Base-by-base conservation (phyloP, 92 coral and sea anemone genomes). In the Parazoanthus atlanticus region DNA sequence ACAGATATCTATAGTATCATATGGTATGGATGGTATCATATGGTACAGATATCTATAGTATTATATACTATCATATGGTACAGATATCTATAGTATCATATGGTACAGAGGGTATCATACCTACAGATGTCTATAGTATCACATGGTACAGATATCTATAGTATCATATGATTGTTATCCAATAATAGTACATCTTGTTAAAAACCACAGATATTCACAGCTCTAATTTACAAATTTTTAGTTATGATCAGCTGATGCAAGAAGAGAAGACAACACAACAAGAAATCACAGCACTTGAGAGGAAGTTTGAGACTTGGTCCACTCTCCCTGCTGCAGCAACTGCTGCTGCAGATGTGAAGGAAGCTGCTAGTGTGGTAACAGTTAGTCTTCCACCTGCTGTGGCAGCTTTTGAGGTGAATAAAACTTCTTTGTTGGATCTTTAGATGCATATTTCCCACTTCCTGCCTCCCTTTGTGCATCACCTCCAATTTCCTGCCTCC, bases 291-390 rank as follows among this genome's bases (percentile, higher is more conserved):
- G 96, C 99, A 67, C 82, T 93, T 67, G 99, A 97, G 88, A 97
- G 94, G 74, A 97, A 97, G 89, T 97, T 95, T 88, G 99, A 97
- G 10, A 93, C 97, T 10, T 97, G 99, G 98, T 95, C 95, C 41
- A 93, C 91, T 30, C 84, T 94, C 26, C 98, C 99, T 31, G 96
- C 96, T 32, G 95, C 98, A 34, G 92, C 91, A 8, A 91, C 95
- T 32, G 92, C 93, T 76, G 96, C 98, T 12, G 92, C 88, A 54
- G 93, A 90, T 76, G 94, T 90, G 29, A 97, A 95, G 90, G 95
- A 93, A 86, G 94, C 94, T 26, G 88, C 98, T 38, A 86, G 86
- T 65, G 89, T 88, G 46, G 90, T 92, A 8, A 86, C 98, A 11
- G 94, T 90, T 30, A 90, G 94, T 19, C 84, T 97, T 15, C 99